phyloP scores from a whole-genome alignment of 2,113 vertebrate species.

The Hypocryptadius cinnamomeus region DNA sequence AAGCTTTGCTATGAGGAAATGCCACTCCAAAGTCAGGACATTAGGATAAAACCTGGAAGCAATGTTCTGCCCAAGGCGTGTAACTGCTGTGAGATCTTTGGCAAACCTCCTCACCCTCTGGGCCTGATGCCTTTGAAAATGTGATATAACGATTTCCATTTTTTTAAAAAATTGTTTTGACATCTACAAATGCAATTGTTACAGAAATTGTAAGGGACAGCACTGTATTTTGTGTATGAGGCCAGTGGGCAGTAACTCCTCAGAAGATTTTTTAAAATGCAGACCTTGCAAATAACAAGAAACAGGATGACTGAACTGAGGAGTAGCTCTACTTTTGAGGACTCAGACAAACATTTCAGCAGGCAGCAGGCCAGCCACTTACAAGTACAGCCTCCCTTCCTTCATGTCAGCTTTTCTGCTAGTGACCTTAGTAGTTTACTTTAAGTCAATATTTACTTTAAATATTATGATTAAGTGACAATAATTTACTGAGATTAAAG shows the following conservation, averaged over 20 bases:
- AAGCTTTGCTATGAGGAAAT: background rate
- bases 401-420: background rate
- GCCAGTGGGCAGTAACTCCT: background rate
- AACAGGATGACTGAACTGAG: background rate
- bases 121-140: background rate
- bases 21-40: background rate
- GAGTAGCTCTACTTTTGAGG: background rate
- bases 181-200: background rate
- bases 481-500: constrained; percentile 5
- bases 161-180: background rate
- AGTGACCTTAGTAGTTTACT: background rate
- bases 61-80: background rate
- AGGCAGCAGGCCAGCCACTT: background rate
- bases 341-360: background rate
- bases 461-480: constrained; percentile 2
- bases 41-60: background rate
- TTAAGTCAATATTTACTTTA: constrained; percentile 38
- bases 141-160: background rate
- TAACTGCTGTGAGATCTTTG: background rate
- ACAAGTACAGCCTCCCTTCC: background rate
- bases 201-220: background rate
- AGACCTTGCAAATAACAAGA: background rate
- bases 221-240: background rate
- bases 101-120: background rate
- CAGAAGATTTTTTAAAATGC: background rate